Evolutionary conservation across 2,888 invertebrate genomes (phyloP), one percentile per base, ranked within the genome.

Genomic region (Chrysomela aeneicollis): DNA sequence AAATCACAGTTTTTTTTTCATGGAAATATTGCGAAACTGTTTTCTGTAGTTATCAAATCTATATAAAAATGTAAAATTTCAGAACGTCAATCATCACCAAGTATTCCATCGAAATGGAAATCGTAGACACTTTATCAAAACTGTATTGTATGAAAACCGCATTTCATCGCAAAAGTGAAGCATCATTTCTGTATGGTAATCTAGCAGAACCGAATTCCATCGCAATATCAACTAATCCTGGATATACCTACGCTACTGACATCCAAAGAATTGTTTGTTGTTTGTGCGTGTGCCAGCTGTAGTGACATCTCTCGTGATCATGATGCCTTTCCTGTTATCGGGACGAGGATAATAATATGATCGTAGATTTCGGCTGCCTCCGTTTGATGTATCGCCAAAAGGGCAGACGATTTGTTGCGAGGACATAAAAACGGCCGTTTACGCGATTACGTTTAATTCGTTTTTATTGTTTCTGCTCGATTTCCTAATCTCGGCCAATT

Each of bases 241-340:
- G n/a, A n/a, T n/a, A n/a, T n/a, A n/a, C n/a, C n/a, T n/a, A 42
- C n/a, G 42, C 42, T 15, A 63, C 59, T 47, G 63, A 47, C 35
- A 32, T 53, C 49, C 10, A 49, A 19, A 30, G 63, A 53, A 71
- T 76, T 77, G 77, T 77, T 78, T 77, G 77, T 78, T 78, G 77
- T 77, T 78, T 78, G 78, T 78, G 78, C 77, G 75, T 77, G 74
- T 59, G 79, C 76, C 76, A 77, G 74, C 73, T 70, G 67, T 69
- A 72, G 76, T 73, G 79, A 78, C 78, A 78, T 78, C 76, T 78
- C 76, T 71, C 77, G 74, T 70, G 76, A 75, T 79, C 78, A 79
- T 80, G 79, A 79, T 80, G 76, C 74, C 75, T 72, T 77, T 76
- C 72, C 74, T 73, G 77, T 77, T 79, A 78, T 79, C 77, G 73